phyloP scores from a whole-genome alignment of 2,888 invertebrate species.

The Agelastica alni region DNA sequence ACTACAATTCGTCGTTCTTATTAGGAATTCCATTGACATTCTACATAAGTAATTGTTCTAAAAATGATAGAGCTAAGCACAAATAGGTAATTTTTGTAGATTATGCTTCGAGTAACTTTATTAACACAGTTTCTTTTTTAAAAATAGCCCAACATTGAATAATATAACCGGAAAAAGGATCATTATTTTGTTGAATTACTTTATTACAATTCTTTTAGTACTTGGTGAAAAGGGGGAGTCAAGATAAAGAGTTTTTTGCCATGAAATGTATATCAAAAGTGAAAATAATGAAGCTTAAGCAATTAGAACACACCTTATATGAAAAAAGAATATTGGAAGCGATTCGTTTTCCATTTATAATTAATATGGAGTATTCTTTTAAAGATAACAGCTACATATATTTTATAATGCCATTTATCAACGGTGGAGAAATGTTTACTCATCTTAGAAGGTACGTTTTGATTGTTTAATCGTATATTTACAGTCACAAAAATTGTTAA shows the following conservation, averaged over 20 bases:
- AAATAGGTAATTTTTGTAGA: no score
- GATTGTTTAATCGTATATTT: background rate
- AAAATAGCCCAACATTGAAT: no score
- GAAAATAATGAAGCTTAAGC: slow-evolving; percentile 84
- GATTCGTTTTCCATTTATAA: slow-evolving; percentile 85
- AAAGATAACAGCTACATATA: slow-evolving; percentile 86
- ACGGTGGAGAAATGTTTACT: slow-evolving; percentile 87
- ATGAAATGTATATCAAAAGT: slow-evolving; percentile 89
- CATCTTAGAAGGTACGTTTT: slow-evolving; percentile 63
- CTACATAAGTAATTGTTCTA: no score
- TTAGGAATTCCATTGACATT: no score
- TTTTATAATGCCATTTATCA: slow-evolving; percentile 81
- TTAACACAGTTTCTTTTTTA: no score
- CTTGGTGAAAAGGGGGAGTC: slow-evolving; percentile 52
- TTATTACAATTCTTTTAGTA: slow-evolving; percentile 36
- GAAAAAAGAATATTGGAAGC: slow-evolving; percentile 89
- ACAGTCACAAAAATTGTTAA: background rate
- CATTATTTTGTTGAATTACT: background rate
- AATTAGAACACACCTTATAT: slow-evolving; percentile 85
- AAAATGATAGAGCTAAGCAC: no score
- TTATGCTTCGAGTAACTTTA: no score
- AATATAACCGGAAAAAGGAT: background rate
- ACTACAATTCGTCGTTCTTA: no score
- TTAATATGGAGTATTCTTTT: slow-evolving; percentile 81
- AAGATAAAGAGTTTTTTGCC: slow-evolving; percentile 68